These are phyloP conservation scores for Ophion ellenae DNA, from an alignment of 2,888 invertebrate species.

Conservation along the genomic window DNA sequence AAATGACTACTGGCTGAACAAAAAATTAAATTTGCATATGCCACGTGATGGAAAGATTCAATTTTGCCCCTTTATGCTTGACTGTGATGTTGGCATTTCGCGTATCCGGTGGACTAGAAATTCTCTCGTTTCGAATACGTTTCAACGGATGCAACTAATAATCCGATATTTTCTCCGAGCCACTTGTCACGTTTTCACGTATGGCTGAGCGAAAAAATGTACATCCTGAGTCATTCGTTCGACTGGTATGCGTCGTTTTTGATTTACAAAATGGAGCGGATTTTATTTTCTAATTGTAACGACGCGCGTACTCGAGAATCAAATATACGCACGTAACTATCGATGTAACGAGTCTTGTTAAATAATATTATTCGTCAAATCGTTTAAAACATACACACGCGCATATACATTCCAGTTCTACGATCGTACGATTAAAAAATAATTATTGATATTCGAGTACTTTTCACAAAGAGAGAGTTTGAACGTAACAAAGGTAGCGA, in stretches of 20 bases:
- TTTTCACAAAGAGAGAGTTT: neutral
- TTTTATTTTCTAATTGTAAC: neutral
- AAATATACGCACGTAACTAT: slow-evolving; percentile 11
- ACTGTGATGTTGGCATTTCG: neutral
- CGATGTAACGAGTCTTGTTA: slow-evolving; percentile 1
- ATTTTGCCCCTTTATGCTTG: neutral
- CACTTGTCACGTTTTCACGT: neutral
- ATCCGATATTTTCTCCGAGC: neutral
- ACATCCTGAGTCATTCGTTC: slow-evolving; percentile 9
- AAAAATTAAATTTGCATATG: neutral
- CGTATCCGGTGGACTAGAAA: slow-evolving; percentile 26
- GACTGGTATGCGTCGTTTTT: neutral
- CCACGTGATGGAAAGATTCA: neutral
- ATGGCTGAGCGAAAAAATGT: neutral
- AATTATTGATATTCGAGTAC: neutral
- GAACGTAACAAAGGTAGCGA: neutral
- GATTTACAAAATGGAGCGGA: slow-evolving; percentile 3
- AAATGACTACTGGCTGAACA: neutral
- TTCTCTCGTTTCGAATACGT: slow-evolving; percentile 16
- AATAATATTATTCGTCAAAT: neutral
- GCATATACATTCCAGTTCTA: neutral
- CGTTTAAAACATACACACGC: neutral
- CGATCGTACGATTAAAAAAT: neutral
- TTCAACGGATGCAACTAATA: neutral
- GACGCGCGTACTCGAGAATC: neutral